Percentiles rank a stretch among this genome's conserved stretches.
These are phyloP conservation scores for Myzus persicae DNA, from an alignment of 1,140 invertebrate species.

Conservation along the genomic window DNA sequence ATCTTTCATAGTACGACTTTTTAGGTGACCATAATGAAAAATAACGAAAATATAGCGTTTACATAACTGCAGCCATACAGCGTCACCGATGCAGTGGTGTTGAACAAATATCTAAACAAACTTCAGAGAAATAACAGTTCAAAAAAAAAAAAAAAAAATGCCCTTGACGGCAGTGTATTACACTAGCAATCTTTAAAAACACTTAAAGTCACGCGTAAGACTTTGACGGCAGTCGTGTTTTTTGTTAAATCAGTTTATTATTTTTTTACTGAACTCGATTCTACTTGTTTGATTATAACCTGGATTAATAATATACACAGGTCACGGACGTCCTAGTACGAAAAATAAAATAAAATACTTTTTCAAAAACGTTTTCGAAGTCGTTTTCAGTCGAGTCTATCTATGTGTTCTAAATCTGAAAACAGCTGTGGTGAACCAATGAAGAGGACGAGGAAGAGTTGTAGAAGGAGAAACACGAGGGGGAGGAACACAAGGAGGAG, in stretches of 20 bases:
- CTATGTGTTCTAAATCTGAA: background rate
- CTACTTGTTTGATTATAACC: background rate
- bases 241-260: background rate
- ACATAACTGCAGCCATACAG: background rate
- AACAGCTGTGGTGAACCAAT: background rate
- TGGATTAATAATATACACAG: background rate
- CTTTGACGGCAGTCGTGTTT: background rate
- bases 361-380: background rate
- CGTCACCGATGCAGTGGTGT: background rate
- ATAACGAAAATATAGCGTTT: background rate
- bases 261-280: background rate
- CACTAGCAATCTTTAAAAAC: background rate
- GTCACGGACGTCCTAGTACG: background rate
- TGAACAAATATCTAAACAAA: background rate
- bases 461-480: background rate
- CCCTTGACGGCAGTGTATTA: background rate
- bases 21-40: background rate
- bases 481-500: no score
- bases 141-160: background rate
- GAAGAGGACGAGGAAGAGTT: background rate
- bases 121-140: background rate
- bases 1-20: background rate
- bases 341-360: background rate
- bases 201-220: background rate
- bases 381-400: background rate